phyloP scores from a whole-genome alignment of 2,888 invertebrate genomes.

The Sialis fuliginosa region DNA sequence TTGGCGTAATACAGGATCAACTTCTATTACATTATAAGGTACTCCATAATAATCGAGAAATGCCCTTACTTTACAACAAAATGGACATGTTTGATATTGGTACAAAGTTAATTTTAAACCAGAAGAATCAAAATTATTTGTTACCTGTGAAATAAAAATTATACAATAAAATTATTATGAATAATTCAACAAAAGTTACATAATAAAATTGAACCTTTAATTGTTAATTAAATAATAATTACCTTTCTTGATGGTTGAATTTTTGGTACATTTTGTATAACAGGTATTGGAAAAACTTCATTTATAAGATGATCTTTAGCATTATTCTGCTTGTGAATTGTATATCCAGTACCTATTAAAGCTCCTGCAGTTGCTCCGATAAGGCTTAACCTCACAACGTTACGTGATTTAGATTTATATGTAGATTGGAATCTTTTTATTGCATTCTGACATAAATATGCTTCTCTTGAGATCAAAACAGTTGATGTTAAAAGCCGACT shows the following conservation, averaged over 20 bases:
- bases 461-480: no score
- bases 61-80: slow-evolving; percentile 87
- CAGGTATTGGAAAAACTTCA: slow-evolving; percentile 23
- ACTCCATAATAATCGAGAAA: slow-evolving; percentile 85
- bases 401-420: not conserved
- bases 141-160: slow-evolving; percentile 31
- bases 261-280: slow-evolving; percentile 21
- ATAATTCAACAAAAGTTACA: not conserved
- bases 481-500: no score
- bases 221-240: not conserved
- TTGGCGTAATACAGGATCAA: slow-evolving; percentile 83
- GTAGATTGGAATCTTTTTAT: no score
- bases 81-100: slow-evolving; percentile 96
- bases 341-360: slow-evolving; percentile 29
- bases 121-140: slow-evolving; percentile 41
- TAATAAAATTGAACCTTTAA: not conserved
- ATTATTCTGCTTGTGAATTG: slow-evolving; percentile 25
- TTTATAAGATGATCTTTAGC: slow-evolving; percentile 25
- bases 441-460: no score
- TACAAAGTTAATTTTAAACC: slow-evolving; percentile 72
- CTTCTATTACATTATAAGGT: slow-evolving; percentile 91
- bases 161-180: not conserved
- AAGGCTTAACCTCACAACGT: slow-evolving; percentile 14
- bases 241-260: slow-evolving; percentile 29
- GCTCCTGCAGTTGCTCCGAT: slow-evolving; percentile 25